Conservation (phyloP, 2,888 invertebrate species). For the Andrena bucephala region DNA sequence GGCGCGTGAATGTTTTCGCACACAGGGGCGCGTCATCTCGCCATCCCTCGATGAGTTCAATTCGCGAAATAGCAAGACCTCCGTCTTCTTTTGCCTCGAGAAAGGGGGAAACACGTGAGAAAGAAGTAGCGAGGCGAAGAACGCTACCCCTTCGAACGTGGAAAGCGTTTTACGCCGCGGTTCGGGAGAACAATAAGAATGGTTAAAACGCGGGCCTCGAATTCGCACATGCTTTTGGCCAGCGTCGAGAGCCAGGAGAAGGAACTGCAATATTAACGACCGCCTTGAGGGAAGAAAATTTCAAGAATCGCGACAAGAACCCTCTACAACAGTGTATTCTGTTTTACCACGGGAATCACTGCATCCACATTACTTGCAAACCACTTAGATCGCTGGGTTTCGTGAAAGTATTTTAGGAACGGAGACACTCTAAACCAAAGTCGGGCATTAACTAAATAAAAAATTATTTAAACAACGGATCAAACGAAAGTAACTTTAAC, state of each 20-base stretch:
- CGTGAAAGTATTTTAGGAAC: too few species aligned
- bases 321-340: too few species aligned
- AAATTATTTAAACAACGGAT: too few species aligned
- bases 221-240: constrained; percentile 9
- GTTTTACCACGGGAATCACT: too few species aligned
- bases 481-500: too few species aligned
- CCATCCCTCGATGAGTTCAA: constrained; percentile 72
- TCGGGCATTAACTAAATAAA: too few species aligned
- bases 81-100: constrained; percentile 30
- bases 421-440: too few species aligned
- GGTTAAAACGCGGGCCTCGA: background rate
- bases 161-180: constrained; percentile 6
- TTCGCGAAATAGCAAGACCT: constrained; percentile 70
- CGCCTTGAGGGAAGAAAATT: background rate
- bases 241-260: background rate
- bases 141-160: constrained; percentile 18
- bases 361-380: too few species aligned
- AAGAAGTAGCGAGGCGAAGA: background rate
- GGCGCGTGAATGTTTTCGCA: background rate
- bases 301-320: background rate
- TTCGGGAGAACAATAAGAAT: constrained; percentile 10
- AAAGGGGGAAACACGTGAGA: background rate
- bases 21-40: too few species aligned
- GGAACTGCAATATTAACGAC: constrained; percentile 3
- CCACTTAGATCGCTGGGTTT: too few species aligned